phyloP scores from a whole-genome alignment of 2,888 invertebrate species.

The Caenorhabditis japonica region DNA sequence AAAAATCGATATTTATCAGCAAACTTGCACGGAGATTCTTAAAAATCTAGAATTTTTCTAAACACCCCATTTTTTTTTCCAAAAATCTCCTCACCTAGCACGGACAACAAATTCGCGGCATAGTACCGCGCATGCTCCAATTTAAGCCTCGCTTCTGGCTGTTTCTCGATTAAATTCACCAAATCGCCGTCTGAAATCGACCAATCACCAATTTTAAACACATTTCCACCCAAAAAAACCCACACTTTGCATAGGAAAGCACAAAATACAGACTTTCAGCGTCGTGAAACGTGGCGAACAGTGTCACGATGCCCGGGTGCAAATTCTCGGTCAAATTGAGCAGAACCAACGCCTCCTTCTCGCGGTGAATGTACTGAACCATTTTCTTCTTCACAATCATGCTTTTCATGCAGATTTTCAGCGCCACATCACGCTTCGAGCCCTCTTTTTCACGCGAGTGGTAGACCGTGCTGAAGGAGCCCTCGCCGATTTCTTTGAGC shows the following conservation, averaged over 20 bases:
- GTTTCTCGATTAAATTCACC: constrained; percentile 52
- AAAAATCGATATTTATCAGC: too few species aligned
- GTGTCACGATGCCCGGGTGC: constrained; percentile 88
- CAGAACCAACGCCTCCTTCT: constrained; percentile 56
- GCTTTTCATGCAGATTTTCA: constrained; percentile 96
- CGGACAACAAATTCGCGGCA: constrained; percentile 90
- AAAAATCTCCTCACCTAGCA: constrained; percentile 81
- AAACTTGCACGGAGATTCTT: too few species aligned
- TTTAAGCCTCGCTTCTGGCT: constrained; percentile 46
- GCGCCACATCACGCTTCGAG: constrained; percentile 80
- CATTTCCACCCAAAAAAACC: constrained; percentile 9
- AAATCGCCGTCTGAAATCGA: constrained; percentile 62
- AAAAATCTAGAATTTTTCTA: too few species aligned
- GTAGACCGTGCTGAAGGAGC: constrained; percentile 64
- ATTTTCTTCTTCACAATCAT: constrained; percentile 94
- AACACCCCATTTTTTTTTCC: background rate
- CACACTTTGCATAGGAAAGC: constrained; percentile 81
- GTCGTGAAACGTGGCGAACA: constrained; percentile 97
- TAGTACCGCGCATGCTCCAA: constrained; percentile 89
- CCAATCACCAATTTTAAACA: background rate
- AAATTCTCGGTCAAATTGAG: constrained; percentile 80
- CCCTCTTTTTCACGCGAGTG: constrained; percentile 46
- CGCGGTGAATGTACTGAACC: constrained; percentile 68
- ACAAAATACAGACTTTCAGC: constrained; percentile 92
- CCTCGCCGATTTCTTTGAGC: constrained; percentile 60